These are phyloP conservation scores for Pheosia tremula DNA, from an alignment of 2,888 invertebrate species.

Conservation along the genomic window DNA sequence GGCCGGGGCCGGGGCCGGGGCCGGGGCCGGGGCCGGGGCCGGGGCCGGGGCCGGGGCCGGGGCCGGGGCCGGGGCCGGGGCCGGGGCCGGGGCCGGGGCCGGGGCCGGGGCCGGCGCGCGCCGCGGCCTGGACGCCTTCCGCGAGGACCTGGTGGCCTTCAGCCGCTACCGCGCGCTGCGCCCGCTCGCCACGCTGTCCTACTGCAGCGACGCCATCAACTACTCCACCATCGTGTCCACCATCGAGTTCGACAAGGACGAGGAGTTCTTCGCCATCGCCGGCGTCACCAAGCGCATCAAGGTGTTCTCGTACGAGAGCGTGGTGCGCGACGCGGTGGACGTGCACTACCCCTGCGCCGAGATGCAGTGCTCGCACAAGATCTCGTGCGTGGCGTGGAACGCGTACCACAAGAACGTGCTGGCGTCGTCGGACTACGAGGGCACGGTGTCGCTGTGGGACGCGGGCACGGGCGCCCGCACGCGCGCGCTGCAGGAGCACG, in stretches of 20 bases:
- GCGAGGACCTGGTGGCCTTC: slow-evolving; percentile 88
- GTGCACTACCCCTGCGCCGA: slow-evolving; percentile 96
- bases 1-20: slow-evolving; percentile 13
- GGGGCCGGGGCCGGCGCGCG: slow-evolving; percentile 24
- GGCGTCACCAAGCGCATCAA: slow-evolving; percentile 98
- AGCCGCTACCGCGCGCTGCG: slow-evolving; percentile 82
- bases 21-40: slow-evolving; percentile 41
- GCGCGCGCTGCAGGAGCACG: slow-evolving; percentile 92
- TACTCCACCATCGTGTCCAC: slow-evolving; percentile 95
- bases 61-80: slow-evolving; percentile 21
- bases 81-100: slow-evolving; percentile 25
- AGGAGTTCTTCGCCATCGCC: slow-evolving; percentile 97
- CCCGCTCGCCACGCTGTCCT: slow-evolving; percentile 94
- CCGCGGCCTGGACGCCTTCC: slow-evolving; percentile 88
- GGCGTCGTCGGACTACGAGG: slow-evolving; percentile 97
- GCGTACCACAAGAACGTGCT: slow-evolving; percentile 92
- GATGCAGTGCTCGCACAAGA: slow-evolving; percentile 96
- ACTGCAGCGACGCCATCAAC: slow-evolving; percentile 95
- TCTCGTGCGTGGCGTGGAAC: slow-evolving; percentile 98
- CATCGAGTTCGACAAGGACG: slow-evolving; percentile 98
- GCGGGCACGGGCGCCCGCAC: slow-evolving; percentile 90
- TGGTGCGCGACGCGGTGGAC: slow-evolving; percentile 93
- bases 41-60: slow-evolving; percentile 30
- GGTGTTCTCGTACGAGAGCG: slow-evolving; percentile 94
- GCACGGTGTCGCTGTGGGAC: slow-evolving; percentile 97